These are phyloP conservation scores for Anthopleura xanthogrammica DNA, from an alignment of 92 coral and sea anemone species.

Conservation along the genomic window DNA sequence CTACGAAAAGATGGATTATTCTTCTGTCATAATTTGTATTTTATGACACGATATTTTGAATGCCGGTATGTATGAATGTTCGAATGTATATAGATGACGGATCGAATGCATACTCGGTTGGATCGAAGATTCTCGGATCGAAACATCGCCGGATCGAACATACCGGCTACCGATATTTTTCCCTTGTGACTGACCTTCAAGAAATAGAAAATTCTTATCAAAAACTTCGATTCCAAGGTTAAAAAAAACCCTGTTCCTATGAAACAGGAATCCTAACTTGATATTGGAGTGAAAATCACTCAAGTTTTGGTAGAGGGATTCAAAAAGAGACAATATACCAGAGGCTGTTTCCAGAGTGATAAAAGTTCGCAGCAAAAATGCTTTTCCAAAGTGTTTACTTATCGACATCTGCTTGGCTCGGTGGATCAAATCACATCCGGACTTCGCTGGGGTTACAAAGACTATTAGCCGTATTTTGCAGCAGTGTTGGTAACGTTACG, in stretches of 20 bases:
- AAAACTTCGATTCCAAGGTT: background rate
- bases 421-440: slow-evolving; percentile 32
- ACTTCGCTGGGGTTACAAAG: slow-evolving; percentile 14
- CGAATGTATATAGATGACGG: too few relatives aligned
- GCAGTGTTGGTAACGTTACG: too few relatives aligned
- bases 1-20: background rate
- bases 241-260: background rate
- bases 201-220: background rate
- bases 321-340: background rate
- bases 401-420: slow-evolving; percentile 25
- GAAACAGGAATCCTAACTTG: background rate
- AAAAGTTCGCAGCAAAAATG: too few relatives aligned
- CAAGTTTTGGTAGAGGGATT: background rate
- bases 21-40: background rate
- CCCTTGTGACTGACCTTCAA: too few relatives aligned
- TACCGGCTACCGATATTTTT: too few relatives aligned
- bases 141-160: too few relatives aligned
- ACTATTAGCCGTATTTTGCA: slow-evolving; percentile 14
- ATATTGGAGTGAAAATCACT: background rate
- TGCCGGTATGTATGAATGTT: too few relatives aligned
- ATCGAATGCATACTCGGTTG: too few relatives aligned
- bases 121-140: too few relatives aligned
- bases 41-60: too few relatives aligned
- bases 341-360: slow-evolving; percentile 34
- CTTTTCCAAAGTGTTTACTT: slow-evolving; percentile 1